Percentiles rank a stretch among this genome's conserved stretches.
These are phyloP conservation scores for Stegostoma tigrinum DNA, from an alignment of 2,113 vertebrate genomes.

Conservation along the genomic window DNA sequence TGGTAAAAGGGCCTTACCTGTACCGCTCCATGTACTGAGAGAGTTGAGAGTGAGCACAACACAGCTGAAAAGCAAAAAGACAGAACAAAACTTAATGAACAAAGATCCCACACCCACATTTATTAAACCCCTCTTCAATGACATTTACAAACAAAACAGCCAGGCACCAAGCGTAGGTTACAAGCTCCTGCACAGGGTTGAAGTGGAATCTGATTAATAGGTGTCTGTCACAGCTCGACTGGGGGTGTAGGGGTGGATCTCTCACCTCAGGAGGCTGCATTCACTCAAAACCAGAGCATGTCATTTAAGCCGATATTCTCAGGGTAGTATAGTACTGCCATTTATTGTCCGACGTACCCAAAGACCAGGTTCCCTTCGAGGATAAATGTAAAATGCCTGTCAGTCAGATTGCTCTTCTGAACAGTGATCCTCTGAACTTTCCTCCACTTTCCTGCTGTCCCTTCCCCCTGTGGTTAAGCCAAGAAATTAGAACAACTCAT, in stretches of 20 bases:
- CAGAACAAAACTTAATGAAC: background rate
- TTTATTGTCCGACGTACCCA: background rate
- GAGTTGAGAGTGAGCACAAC: constrained; percentile 84
- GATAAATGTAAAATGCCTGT: no score
- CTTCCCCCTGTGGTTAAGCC: background rate
- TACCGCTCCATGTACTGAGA: constrained; percentile 82
- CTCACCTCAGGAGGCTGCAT: background rate
- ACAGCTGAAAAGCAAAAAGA: constrained; percentile 61
- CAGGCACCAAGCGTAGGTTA: background rate
- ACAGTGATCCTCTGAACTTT: background rate
- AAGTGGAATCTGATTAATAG: background rate
- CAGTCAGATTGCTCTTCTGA: background rate
- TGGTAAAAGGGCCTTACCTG: constrained; percentile 58
- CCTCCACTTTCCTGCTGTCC: background rate
- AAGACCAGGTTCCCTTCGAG: no score
- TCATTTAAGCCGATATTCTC: no score
- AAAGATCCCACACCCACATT: background rate
- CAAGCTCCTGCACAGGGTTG: background rate
- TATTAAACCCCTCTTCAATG: background rate
- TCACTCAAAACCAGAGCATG: no score
- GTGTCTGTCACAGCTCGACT: background rate
- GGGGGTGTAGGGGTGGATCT: no score
- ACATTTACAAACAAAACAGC: background rate
- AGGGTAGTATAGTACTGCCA: background rate
- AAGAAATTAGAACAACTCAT: no score